Evolutionary conservation across 1,140 invertebrate genomes (phyloP), one percentile per base, ranked within the genome.

Genomic region (Temnothorax nylanderi): DNA sequence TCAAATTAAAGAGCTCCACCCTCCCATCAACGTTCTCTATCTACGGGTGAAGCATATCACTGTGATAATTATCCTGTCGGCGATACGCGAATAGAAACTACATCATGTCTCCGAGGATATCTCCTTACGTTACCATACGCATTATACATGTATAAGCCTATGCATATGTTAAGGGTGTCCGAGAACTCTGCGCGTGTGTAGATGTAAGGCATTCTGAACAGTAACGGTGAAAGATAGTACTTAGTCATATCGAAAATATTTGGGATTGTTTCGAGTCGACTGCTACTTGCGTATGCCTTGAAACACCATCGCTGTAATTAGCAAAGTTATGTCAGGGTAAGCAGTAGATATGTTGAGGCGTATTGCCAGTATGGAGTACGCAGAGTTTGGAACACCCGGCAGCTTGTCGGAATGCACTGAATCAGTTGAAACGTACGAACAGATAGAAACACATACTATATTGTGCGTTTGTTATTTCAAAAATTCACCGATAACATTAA

Each of bases 11-110:
- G 41, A 80, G 71, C 71, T 76, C 62, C 26, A 26, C 26, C 26
- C 26, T 26, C 26, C 26, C 26, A 26, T 26, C 26, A 26, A 26
- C 26, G 26, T 26, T 26, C 26, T 26, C 26, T 1, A 26, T 26
- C 26, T 26, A 26, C 26, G 26, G 26, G 26, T 26, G 26, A 51
- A 80, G 75, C 76, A 37, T 74, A 80, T 89, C 88, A 51, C 77
- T 72, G 76, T 41, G 87, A 89, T 89, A 89, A 89, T 89, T 89
- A 89, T 89, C 62, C 71, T 81, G 76, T 64, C 84, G 47, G 26
- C 44, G 37, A 47, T 85, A 84, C 64, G 18, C 37, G 58, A 58
- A 3, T 65, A 51, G 88, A 64, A 71, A 71, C 71, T 85, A 49
- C 58, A 58, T 56, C 44, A 32, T n/a, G 6, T 67, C 84, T 86